Conservation (phyloP, 2,888 invertebrate species). For the Heliconius ismenius region DNA sequence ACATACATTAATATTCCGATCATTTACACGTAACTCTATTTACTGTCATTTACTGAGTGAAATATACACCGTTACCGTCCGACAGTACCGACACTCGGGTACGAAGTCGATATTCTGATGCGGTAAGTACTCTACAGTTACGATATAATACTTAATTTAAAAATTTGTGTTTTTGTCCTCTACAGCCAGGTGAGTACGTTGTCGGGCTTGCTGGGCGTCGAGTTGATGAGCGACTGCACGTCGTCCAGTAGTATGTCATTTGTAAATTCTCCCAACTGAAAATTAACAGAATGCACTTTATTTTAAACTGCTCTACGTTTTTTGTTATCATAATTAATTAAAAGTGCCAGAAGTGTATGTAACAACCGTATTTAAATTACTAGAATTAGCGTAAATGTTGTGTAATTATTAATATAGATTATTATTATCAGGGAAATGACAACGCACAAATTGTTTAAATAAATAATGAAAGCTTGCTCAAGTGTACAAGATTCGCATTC, state of each 20-base stretch:
- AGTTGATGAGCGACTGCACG: slow-evolving; percentile 94
- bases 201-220: slow-evolving; percentile 92
- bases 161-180: slow-evolving; percentile 53
- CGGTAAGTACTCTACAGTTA: slow-evolving; percentile 57
- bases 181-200: slow-evolving; percentile 94
- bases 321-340: neutral
- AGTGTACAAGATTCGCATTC: neutral
- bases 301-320: neutral
- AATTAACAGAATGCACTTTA: slow-evolving; percentile 48
- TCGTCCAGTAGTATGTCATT: slow-evolving; percentile 93
- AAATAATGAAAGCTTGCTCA: slow-evolving; percentile 14
- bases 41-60: slow-evolving; percentile 71
- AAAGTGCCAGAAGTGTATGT: neutral
- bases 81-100: slow-evolving; percentile 52
- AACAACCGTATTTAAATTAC: neutral
- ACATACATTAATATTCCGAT: slow-evolving; percentile 56
- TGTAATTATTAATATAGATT: neutral
- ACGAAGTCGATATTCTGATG: slow-evolving; percentile 50
- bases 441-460: neutral
- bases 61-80: slow-evolving; percentile 72
- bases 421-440: neutral
- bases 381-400: neutral
- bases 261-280: slow-evolving; percentile 91
- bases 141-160: slow-evolving; percentile 57
- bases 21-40: slow-evolving; percentile 61